Percentiles rank a stretch among this genome's conserved stretches.
These are phyloP conservation scores for Myanophis thanlyinensis DNA, from an alignment of 2,113 vertebrate genomes.

Conservation along the genomic window DNA sequence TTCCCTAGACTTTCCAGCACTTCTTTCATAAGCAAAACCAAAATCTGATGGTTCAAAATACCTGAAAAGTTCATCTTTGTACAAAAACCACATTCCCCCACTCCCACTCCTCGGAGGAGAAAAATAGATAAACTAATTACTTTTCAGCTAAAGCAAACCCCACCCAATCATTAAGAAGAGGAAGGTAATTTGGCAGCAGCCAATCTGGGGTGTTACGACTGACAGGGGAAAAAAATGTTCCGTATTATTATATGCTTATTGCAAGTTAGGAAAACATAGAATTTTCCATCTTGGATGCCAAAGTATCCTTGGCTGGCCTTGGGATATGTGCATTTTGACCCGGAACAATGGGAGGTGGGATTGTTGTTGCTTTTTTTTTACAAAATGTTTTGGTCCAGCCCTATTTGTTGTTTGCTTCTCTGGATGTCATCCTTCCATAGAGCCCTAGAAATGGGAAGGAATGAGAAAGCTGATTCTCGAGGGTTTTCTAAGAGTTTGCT, in stretches of 20 bases:
- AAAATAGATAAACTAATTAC: background rate
- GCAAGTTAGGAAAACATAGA: background rate
- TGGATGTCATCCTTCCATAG: slow-evolving; percentile 54
- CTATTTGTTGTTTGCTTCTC: background rate
- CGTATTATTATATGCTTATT: background rate
- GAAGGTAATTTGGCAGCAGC: background rate
- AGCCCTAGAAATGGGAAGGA: slow-evolving; percentile 34
- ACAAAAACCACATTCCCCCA: background rate
- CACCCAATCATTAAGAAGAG: background rate
- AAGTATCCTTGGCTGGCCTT: background rate
- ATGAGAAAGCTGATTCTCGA: slow-evolving; percentile 22
- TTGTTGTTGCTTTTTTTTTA: background rate
- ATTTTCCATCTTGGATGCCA: background rate
- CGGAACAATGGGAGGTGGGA: background rate
- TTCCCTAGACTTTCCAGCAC: background rate
- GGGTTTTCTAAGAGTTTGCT: slow-evolving; percentile 63
- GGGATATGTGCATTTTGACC: background rate
- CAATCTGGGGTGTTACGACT: background rate
- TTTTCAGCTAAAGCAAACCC: background rate
- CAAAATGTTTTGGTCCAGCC: background rate
- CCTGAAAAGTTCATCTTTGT: background rate
- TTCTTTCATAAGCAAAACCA: background rate
- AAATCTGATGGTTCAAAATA: background rate
- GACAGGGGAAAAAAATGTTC: background rate
- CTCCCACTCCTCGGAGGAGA: too few relatives aligned